These are phyloP conservation scores for Tenthredo amoena DNA, from an alignment of 2,888 invertebrate species.

Conservation along the genomic window DNA sequence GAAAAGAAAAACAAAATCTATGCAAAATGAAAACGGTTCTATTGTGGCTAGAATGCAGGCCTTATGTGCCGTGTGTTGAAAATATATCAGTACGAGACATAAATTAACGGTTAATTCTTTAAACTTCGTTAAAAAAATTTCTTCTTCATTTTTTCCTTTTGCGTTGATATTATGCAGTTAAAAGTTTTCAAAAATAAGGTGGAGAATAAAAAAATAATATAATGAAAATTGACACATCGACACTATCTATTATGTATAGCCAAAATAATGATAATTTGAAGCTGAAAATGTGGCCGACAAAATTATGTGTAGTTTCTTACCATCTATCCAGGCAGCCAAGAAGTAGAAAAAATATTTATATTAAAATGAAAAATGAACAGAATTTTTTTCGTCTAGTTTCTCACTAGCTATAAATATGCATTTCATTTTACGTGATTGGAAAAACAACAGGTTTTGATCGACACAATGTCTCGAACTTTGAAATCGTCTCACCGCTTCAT, in stretches of 20 bases:
- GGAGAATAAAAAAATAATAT: constrained; percentile 56
- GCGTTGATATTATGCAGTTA: background rate
- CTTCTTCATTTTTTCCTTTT: background rate
- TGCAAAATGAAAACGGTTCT: constrained; percentile 49
- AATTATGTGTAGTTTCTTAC: constrained; percentile 68
- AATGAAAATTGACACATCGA: constrained; percentile 69
- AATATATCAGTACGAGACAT: background rate
- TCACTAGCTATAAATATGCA: background rate
- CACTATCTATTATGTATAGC: constrained; percentile 64
- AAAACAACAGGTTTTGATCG: no score
- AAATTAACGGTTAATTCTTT: background rate
- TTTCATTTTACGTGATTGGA: no score
- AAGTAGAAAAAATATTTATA: constrained; percentile 65
- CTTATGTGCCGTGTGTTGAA: constrained; percentile 20
- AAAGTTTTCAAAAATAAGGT: constrained; percentile 41
- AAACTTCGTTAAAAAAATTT: background rate
- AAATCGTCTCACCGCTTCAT: no score
- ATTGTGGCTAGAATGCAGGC: constrained; percentile 40
- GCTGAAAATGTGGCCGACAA: constrained; percentile 48
- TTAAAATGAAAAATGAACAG: background rate
- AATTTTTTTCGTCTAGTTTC: background rate
- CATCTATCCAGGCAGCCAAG: constrained; percentile 77
- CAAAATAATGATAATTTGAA: constrained; percentile 44
- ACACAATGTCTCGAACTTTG: no score
- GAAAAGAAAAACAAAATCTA: constrained; percentile 54